Percentiles rank a stretch among this genome's conserved stretches.
Evolutionary conservation across 2,888 invertebrate species (phyloP).

Genomic region (Drosophila niveifrons): DNA sequence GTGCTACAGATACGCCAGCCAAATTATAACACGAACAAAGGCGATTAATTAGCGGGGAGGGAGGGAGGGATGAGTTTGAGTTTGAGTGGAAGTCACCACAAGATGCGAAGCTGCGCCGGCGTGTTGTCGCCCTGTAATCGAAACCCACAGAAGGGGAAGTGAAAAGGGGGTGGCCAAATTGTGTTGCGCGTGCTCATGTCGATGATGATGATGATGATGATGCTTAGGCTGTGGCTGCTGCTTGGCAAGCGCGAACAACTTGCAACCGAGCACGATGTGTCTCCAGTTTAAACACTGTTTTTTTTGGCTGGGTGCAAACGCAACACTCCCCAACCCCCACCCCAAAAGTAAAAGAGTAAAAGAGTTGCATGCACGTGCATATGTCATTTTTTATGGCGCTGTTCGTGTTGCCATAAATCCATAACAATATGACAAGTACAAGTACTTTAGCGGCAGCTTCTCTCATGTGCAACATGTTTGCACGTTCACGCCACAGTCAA

Average conservation of each 20-base stretch:
- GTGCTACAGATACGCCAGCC: constrained; percentile 55
- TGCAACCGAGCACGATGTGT: constrained; percentile 32
- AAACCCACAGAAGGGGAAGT: constrained; percentile 24
- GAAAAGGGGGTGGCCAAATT: constrained; percentile 2
- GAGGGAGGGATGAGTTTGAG: constrained; percentile 7
- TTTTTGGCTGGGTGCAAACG: constrained; percentile 8
- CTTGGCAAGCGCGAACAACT: constrained; percentile 43
- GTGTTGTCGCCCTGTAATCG: constrained; percentile 25
- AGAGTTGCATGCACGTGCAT: constrained; percentile 72
- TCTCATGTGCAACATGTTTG: constrained; percentile 83
- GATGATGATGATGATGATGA: constrained; percentile 5
- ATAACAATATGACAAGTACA: constrained; percentile 85
- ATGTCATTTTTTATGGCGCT: constrained; percentile 81
- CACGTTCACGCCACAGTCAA: constrained; percentile 79
- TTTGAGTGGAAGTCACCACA: not conserved
- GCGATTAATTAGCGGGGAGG: constrained; percentile 70
- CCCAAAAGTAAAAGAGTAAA: constrained; percentile 25
- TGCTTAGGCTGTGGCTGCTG: not conserved
- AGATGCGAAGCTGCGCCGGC: constrained; percentile 18
- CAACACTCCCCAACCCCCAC: constrained; percentile 11
- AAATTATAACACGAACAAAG: constrained; percentile 79
- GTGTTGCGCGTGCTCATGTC: constrained; percentile 74
- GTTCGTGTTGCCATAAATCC: constrained; percentile 84
- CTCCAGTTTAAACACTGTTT: not conserved
- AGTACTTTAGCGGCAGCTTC: constrained; percentile 83